Base-by-base conservation (phyloP, 92 coral and sea anemone genomes). In the Ricordea florida region DNA sequence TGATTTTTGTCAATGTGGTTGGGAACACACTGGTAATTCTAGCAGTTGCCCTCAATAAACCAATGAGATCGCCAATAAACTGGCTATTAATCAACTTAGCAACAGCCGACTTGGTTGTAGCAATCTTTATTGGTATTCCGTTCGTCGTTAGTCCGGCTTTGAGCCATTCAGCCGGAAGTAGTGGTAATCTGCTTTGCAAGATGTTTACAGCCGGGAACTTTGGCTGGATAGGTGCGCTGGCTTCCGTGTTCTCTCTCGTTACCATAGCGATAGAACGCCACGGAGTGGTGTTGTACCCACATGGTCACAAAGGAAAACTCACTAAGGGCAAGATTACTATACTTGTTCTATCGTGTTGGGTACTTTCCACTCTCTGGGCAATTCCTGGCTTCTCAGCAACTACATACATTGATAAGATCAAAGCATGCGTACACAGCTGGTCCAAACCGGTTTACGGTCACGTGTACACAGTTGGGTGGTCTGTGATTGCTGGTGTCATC, bases 181-280 rank as follows among this genome's bases (percentile, higher is more conserved):
- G 38, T 26, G 70, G 78, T 10, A 73, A 67, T 20, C 20, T 76
- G 22, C 55, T 84, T n/a, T 84, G 84, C 15, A 69, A 76, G 83
- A 42, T 84, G 40, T 55, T 84, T 44, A 59, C 79, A 0, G 74
- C 46, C 20, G 73, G 52, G 17, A 76, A 80, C 36, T 7, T 77
- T 13, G 74, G 84, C 1, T 76, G 84, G 84, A 53, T 77, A 24
- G 89, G 84, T 5, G 69, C 81, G 6, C 74, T 76, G 33, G 84
- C 75, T 29, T 72, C 74, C 20, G 74, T 84, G 24, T 84, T 84
- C 59, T 68, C 84, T 5, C 80, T 84, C 7, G 75, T 84, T 32
- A 80, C 68, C 6, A 70, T 84, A 38, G 66, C 89, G 3, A 57
- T 84, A 37, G 89, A 84, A 60, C 84, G 89, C 3, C 77, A 76